Conservation (phyloP, 2,113 vertebrate species). For the Pygoscelis adeliae region DNA sequence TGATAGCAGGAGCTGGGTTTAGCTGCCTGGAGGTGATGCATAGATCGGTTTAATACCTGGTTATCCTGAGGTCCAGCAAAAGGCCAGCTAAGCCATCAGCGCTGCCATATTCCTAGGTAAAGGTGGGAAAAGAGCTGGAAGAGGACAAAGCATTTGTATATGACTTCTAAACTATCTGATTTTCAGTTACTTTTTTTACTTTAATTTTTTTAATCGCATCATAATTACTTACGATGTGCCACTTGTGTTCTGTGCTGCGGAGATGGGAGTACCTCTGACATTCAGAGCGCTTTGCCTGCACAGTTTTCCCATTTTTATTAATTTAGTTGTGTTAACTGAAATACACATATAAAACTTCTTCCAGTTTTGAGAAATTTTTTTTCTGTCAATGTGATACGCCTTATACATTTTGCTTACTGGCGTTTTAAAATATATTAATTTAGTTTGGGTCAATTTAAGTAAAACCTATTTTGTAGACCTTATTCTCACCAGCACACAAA, state of each 20-base stretch:
- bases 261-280: background rate
- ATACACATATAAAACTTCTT: background rate
- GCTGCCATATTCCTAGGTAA: accelerated
- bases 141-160: background rate
- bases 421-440: background rate
- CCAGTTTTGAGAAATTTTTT: background rate
- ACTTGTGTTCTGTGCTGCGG: background rate
- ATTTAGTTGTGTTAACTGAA: background rate
- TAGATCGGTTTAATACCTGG: background rate
- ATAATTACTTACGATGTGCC: background rate
- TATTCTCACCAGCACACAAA: background rate
- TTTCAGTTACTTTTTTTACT: background rate
- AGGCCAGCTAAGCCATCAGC: background rate
- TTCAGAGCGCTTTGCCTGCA: background rate
- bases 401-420: background rate
- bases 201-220: too few species aligned
- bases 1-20: background rate
- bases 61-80: background rate
- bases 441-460: background rate
- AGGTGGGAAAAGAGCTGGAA: background rate
- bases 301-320: background rate
- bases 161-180: background rate
- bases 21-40: background rate
- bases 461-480: background rate
- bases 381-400: background rate